Evolutionary conservation across 2,797 vertebrate genomes (phyloP).

Genomic region (Lagodon rhomboides): DNA sequence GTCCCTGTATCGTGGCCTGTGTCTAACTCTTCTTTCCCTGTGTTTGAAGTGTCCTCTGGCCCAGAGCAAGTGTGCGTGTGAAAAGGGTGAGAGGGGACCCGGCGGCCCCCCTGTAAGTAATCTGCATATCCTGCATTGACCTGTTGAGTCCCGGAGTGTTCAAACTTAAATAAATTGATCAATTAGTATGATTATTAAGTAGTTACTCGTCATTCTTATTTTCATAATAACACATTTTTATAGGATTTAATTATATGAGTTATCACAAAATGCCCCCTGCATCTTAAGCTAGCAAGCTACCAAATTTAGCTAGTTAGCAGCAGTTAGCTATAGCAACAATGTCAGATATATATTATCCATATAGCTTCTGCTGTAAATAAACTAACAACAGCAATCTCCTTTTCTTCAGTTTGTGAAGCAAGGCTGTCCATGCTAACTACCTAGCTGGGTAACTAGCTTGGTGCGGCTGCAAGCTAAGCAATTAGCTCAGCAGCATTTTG

Average conservation of each 20-base stretch:
- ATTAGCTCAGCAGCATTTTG: no score
- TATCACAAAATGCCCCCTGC: no score
- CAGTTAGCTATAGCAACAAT: not conserved
- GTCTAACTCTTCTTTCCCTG: conserved; percentile 51
- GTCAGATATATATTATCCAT: no score
- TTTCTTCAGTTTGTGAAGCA: no score
- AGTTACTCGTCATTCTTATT: not conserved
- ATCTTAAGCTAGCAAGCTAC: not conserved
- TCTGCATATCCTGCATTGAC: not conserved
- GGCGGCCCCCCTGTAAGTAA: conserved; percentile 90
- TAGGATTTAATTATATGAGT: not conserved
- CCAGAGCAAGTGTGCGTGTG: conserved; percentile 86
- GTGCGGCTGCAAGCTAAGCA: no score
- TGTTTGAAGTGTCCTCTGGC: conserved; percentile 87
- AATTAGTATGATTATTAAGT: not conserved
- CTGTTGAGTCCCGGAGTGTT: accelerated
- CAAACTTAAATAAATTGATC: not conserved
- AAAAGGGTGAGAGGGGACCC: conserved; percentile 91
- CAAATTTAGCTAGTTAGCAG: not conserved
- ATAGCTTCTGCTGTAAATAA: not conserved
- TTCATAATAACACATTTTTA: not conserved
- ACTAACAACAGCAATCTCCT: no score
- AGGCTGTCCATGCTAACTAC: not conserved
- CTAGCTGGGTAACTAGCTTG: not conserved
- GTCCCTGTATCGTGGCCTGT: not conserved